Base-by-base conservation (phyloP, 2,888 invertebrate species). In the Yponomeuta sedellus region DNA sequence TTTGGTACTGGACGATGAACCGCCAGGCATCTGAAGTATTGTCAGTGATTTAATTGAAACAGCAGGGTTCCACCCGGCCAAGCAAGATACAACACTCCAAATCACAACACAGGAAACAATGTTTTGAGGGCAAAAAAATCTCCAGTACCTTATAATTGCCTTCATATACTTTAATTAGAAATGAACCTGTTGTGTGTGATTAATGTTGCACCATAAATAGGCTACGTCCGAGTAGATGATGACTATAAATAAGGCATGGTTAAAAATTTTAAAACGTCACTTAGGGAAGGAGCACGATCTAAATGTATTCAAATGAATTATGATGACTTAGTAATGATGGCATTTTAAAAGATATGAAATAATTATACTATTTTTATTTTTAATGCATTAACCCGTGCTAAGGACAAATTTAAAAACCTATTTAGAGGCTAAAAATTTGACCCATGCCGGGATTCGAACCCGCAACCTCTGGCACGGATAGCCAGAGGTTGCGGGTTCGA, bases 1-100 rank as follows among this genome's bases (percentile, higher is more conserved):
- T 62, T 66, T 61, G 66, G 68, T 66, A 57, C 58, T 64, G 64
- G 64, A n/a, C 66, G 64, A 73, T 63, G 82, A 80, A 81, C 81
- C 81, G 79, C 77, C 82, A 80, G 82, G 83, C 80, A 88, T 89
- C 85, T 80, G 75, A 85, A 86, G 86, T 86, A 90, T 88, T 90
- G 90, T 89, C 86, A 86, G 89, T 85, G 85, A 83, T 87, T 87
- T 90, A 91, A 91, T 90, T 89, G 90, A 90, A 91, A 91, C 91
- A 90, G 91, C 90, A 76, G 90, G 90, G 81, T 86, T 75, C 82
- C 70, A 74, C 72, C 72, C 76, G 70, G 75, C 77, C 80, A 34
- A 34, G 34, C 74, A 68, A 75, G 74, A 72, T 73, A 76, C 77
- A 77, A 80, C 80, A 77, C 77, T 73, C 66, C 67, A 71, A 71